Base-by-base conservation (phyloP, 2,888 invertebrate species). In the Ochlodes sylvanus region DNA sequence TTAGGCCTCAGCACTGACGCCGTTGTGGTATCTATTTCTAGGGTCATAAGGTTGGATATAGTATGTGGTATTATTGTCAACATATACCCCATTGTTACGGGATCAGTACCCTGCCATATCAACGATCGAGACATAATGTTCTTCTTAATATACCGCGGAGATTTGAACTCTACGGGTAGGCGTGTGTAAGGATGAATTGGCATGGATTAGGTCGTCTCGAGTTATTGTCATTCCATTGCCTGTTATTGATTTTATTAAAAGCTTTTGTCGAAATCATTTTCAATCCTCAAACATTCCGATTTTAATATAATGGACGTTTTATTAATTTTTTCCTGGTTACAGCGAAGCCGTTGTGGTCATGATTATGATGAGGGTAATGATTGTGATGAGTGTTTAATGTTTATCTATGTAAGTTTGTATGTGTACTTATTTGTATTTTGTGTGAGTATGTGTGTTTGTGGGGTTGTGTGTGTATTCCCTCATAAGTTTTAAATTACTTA, bases 41-140 rank as follows among this genome's bases (percentile, higher is more conserved):
- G 0, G 6, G 9, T 7, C 15, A 34, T 21, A 67, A 61, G 38
- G 61, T 55, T 32, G 44, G 44, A 2, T 55, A 54, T 17, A 19
- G 1, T n/a, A 14, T n/a, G 12, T 44, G 7, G 6, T 15, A 47
- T n/a, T 32, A 10, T 54, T 61, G 67, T 61, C 32, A 68, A 56
- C 21, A 55, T 19, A 27, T n/a, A 21, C 52, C 10, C 61, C 34
- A 67, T 61, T 67, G 61, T 67, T 67, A 61, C 34, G 47, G 55
- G 67, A 67, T 67, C 67, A 67, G 42, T 47, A 34, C 54, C 52
- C 12, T 63, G 47, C 61, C 38, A 19, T 62, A 67, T 67, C 67
- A 56, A 67, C 60, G 42, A 15, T 60, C 55, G 60, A 34, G 61
- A 67, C 55, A 38, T 67, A 67, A 60, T 54, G 66, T 66, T 54